Base-by-base conservation (phyloP, 2,888 invertebrate species). In the Caprella mutica region DNA sequence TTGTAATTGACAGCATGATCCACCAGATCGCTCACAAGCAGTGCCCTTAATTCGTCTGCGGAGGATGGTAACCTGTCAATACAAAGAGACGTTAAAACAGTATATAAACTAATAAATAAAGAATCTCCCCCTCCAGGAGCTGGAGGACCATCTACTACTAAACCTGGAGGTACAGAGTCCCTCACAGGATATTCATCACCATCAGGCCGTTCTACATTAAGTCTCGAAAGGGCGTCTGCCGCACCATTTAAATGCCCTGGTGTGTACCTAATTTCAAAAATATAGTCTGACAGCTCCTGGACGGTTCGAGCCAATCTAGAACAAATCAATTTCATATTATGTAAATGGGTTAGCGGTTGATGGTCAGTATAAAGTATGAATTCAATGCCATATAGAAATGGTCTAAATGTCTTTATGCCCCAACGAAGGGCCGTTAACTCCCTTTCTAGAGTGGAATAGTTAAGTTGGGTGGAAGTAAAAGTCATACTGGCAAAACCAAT, bases 401-500 rank as follows among this genome's bases (percentile, higher is more conserved):
- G 43, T n/a, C n/a, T 43, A 5, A 43, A 43, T 9, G 17, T 43
- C n/a, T 43, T 43, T 12, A 43, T 21, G 5, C 43, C 43, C 43
- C 23, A 43, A n/a, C 17, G 19, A 5, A 43, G 6, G 5, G 43
- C 43, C 8, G 43, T 43, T 43, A 43, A n/a, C 23, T 43, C 23
- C n/a, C 43, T 9, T 23, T 43, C 43, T 24, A 43, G 43, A 26
- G 43, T 43, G 4, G 43, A 43, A 21, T 43, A 43, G 26, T 43
- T 9, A 5, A 43, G n/a, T n/a, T 43, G 23, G 8, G 23, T 43
- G 5, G 19, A 6, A 21, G 43, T 43, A 43, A 43, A 43, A n/a
- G 43, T 43, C 43, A 43, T 43, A n/a, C 24, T 24, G 5, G 43
- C 23, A 43, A 43, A 43, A 4, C 43, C 19, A 43, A 43, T 43